Evolutionary conservation across 2,888 invertebrate species (phyloP).

Genomic region (Amphipyra tragopoginis): DNA sequence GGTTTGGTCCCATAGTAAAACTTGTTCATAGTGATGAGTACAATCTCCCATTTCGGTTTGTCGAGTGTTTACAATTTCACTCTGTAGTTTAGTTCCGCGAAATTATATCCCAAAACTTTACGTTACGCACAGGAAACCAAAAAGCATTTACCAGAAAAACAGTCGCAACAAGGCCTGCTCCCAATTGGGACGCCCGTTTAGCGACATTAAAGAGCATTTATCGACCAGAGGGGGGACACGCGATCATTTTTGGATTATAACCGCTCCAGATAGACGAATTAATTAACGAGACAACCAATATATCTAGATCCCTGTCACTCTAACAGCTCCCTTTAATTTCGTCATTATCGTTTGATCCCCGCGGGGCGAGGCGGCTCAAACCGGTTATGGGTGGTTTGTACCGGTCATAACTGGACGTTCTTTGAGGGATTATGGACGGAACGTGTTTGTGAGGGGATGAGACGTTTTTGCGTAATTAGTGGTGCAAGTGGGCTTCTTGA

Average conservation of each 20-base stretch:
- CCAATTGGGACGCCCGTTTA: constrained; percentile 71
- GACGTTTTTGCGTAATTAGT: constrained; percentile 88
- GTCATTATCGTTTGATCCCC: constrained; percentile 42
- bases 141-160: constrained; percentile 27
- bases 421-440: constrained; percentile 84
- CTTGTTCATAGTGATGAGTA: no score
- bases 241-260: constrained; percentile 89
- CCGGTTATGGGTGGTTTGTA: constrained; percentile 60
- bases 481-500: constrained; percentile 73
- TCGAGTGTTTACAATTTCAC: no score
- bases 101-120: constrained; percentile 5
- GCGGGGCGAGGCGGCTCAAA: constrained; percentile 55
- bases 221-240: constrained; percentile 76
- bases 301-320: constrained; percentile 70
- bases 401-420: constrained; percentile 82
- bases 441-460: constrained; percentile 76
- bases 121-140: not conserved
- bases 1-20: no score
- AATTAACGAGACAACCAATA: constrained; percentile 82
- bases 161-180: constrained; percentile 49
- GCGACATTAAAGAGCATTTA: constrained; percentile 86
- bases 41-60: no score
- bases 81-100: not conserved
- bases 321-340: constrained; percentile 42
- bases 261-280: constrained; percentile 87